A percentile compares a stretch with the other conserved stretches of the same genome.
Evolutionary conservation across 1,140 invertebrate species (phyloP).

Genomic region (Pectinophora gossypiella): DNA sequence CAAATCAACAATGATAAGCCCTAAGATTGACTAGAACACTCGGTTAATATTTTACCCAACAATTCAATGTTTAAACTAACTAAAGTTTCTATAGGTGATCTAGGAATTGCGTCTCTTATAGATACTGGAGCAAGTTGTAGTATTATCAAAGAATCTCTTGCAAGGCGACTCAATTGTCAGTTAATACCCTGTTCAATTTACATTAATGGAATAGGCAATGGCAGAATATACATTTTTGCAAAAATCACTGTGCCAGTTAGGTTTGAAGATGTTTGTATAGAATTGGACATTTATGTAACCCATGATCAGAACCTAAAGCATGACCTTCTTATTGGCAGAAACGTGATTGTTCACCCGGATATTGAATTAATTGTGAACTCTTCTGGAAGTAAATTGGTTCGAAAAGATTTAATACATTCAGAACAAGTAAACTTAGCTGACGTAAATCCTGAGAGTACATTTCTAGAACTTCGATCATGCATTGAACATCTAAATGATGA

Average conservation of each 20-base stretch:
- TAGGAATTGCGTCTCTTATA: neutral
- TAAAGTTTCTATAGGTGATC: neutral
- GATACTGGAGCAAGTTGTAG: conserved; percentile 2
- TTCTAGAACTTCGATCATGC: too few relatives aligned
- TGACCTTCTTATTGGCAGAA: neutral
- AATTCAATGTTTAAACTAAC: neutral
- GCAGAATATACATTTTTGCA: neutral
- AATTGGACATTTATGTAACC: neutral
- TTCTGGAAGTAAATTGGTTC: too few relatives aligned
- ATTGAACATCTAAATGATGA: too few relatives aligned
- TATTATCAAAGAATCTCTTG: conserved; percentile 2
- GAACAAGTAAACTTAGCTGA: too few relatives aligned
- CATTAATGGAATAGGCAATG: neutral
- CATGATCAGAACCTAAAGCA: neutral
- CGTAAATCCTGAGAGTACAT: too few relatives aligned
- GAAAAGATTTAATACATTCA: too few relatives aligned
- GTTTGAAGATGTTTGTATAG: neutral
- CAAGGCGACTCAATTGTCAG: neutral
- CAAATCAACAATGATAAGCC: too few relatives aligned
- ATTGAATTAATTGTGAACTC: too few relatives aligned
- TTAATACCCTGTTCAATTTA: neutral
- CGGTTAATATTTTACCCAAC: neutral
- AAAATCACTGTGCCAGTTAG: neutral
- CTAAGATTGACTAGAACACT: neutral
- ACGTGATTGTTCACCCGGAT: too few relatives aligned